These are phyloP conservation scores for Manis pentadactyla DNA, from an alignment of 2,797 vertebrate species.

Conservation along the genomic window DNA sequence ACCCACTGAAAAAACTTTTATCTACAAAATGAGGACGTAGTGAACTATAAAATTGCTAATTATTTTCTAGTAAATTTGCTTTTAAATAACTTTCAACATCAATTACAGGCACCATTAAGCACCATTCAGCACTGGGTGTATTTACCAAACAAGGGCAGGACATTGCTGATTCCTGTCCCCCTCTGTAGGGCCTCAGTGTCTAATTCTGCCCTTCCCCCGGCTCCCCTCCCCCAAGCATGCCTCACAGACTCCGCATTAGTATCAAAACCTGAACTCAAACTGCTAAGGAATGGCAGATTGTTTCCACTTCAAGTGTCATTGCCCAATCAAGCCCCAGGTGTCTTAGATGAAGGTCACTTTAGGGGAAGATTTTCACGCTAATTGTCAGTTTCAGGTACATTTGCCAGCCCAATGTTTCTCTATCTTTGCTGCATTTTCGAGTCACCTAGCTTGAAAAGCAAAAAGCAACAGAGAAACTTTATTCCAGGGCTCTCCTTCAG, in stretches of 20 bases:
- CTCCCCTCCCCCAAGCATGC: background rate
- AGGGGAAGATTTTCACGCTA: background rate
- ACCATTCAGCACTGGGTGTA: slow-evolving; percentile 85
- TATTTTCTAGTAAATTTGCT: slow-evolving; percentile 92
- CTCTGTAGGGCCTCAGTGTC: slow-evolving; percentile 57
- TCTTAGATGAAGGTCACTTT: background rate
- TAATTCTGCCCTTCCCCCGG: background rate
- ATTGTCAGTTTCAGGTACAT: background rate
- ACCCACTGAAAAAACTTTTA: slow-evolving; percentile 83
- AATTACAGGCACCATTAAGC: slow-evolving; percentile 91
- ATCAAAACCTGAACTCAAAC: background rate
- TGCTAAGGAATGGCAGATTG: background rate
- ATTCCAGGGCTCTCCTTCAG: background rate
- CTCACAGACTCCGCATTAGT: background rate
- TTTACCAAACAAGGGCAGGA: slow-evolving; percentile 86
- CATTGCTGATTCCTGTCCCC: slow-evolving; percentile 71
- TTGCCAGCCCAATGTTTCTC: background rate
- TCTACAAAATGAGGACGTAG: slow-evolving; percentile 88
- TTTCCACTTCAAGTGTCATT: background rate
- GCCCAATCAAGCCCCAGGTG: background rate
- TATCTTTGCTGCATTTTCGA: background rate
- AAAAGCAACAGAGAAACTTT: background rate
- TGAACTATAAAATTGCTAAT: slow-evolving; percentile 93
- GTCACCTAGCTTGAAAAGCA: background rate
- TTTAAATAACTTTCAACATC: slow-evolving; percentile 92